Percentiles rank a stretch among this genome's conserved stretches.
These are phyloP conservation scores for Larimichthys crocea DNA, from an alignment of 2,113 vertebrate species.

Conservation along the genomic window DNA sequence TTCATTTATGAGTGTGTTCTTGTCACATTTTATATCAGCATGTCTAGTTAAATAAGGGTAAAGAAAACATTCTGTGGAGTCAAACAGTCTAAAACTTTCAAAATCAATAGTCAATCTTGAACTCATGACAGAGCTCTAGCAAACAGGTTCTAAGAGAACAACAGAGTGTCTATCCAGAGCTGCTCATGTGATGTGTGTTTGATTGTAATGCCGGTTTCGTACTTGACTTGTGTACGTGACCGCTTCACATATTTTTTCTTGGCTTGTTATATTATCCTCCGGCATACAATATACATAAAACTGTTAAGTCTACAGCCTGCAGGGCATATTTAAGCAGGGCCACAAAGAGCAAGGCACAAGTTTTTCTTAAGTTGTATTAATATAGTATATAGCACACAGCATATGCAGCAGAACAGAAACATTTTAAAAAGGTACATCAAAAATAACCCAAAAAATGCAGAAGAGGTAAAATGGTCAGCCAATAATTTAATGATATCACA, in stretches of 20 bases:
- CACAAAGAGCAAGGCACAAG: not conserved
- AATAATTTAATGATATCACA: constrained; percentile 3
- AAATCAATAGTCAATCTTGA: not conserved
- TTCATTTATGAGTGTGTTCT: not conserved
- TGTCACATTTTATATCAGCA: constrained; percentile 7
- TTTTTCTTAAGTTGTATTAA: constrained; percentile 1
- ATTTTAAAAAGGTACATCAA: not conserved
- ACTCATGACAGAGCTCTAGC: not conserved
- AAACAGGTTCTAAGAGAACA: constrained; percentile 28
- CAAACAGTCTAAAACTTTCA: not conserved
- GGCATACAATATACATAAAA: not conserved
- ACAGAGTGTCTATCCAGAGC: not conserved
- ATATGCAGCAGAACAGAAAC: not conserved
- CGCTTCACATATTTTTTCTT: constrained; percentile 49
- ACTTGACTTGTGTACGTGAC: constrained; percentile 12
- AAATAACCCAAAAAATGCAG: not conserved
- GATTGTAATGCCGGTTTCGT: constrained; percentile 50
- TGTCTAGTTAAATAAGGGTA: not conserved
- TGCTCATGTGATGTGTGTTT: constrained; percentile 25
- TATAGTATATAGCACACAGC: not conserved
- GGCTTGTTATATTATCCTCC: constrained; percentile 9
- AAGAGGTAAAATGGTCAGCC: constrained; percentile 1
- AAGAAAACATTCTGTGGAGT: not conserved
- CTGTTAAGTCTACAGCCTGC: not conserved
- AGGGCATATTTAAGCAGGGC: not conserved